A percentile compares a stretch with the other conserved stretches of the same genome.
Evolutionary conservation across 2,797 vertebrate genomes (phyloP).

Genomic region (Characodon lateralis): DNA sequence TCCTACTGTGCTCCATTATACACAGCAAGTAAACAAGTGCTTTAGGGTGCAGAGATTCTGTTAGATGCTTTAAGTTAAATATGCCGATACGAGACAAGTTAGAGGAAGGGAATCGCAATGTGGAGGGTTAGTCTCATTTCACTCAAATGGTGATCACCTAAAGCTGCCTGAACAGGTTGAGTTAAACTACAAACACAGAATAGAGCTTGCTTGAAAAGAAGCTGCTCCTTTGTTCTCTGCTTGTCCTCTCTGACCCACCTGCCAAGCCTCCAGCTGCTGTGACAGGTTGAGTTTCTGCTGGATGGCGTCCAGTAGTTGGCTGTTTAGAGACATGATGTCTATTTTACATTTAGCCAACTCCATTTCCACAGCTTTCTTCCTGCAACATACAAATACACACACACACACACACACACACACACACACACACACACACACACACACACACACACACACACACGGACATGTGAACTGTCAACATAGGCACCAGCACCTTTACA

Average conservation of each 20-base stretch:
- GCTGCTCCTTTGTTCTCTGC: neutral
- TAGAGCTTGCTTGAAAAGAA: neutral
- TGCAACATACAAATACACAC: conserved; percentile 59
- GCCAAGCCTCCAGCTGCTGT: conserved; percentile 99
- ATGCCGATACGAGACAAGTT: neutral
- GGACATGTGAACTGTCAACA: neutral
- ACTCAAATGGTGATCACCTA: conserved; percentile 1
- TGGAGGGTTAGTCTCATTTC: neutral
- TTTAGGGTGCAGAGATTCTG: conserved; percentile 31
- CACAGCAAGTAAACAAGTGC: conserved; percentile 18
- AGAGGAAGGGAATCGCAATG: neutral
- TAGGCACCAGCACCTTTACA: neutral
- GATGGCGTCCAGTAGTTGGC: conserved; percentile 95
- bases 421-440: conserved; percentile 25
- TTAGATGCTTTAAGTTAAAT: conserved; percentile 1
- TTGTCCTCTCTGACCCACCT: conserved; percentile 81
- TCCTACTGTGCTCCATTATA: conserved; percentile 8
- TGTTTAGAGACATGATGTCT: conserved; percentile 97
- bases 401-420: conserved; percentile 10
- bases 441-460: conserved; percentile 19
- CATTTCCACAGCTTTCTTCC: conserved; percentile 96
- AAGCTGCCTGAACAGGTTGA: neutral
- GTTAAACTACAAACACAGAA: neutral
- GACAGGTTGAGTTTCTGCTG: conserved; percentile 98
- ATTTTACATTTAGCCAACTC: conserved; percentile 96